These are phyloP conservation scores for Lepidothrix coronata DNA, from an alignment of 2,113 vertebrate genomes.

Conservation along the genomic window DNA sequence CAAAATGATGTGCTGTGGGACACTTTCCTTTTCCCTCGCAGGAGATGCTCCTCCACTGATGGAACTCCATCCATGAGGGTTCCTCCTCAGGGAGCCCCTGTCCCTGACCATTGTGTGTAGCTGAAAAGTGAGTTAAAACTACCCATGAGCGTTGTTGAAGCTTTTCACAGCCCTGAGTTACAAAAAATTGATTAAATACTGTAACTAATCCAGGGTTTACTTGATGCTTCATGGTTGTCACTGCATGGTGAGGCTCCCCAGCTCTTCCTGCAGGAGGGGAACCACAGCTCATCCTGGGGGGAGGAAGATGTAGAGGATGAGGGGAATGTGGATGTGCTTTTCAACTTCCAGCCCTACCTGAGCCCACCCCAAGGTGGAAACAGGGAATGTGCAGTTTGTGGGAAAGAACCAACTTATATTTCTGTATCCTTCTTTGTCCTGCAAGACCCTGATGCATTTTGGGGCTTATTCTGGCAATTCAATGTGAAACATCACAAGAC, in stretches of 20 bases:
- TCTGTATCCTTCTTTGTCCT: background rate
- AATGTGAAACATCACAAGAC: fast-evolving
- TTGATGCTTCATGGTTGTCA: background rate
- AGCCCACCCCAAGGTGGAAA: background rate
- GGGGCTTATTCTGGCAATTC: background rate
- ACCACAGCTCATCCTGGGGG: background rate
- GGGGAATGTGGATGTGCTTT: fast-evolving
- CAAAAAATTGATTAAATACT: background rate
- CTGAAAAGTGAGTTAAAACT: background rate
- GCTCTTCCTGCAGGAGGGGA: background rate
- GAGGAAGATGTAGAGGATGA: fast-evolving
- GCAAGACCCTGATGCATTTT: background rate
- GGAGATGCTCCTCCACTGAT: background rate
- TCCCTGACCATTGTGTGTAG: background rate
- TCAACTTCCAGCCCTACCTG: background rate
- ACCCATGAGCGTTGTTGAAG: background rate
- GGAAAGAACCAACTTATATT: background rate
- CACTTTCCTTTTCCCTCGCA: background rate
- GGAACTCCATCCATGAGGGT: background rate
- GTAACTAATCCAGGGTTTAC: background rate
- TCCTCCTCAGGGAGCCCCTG: background rate
- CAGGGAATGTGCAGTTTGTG: fast-evolving
- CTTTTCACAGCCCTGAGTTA: background rate
- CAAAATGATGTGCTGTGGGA: background rate
- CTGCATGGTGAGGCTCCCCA: fast-evolving